Base-by-base conservation (phyloP, 2,113 vertebrate species). In the Pelodiscus sinensis region DNA sequence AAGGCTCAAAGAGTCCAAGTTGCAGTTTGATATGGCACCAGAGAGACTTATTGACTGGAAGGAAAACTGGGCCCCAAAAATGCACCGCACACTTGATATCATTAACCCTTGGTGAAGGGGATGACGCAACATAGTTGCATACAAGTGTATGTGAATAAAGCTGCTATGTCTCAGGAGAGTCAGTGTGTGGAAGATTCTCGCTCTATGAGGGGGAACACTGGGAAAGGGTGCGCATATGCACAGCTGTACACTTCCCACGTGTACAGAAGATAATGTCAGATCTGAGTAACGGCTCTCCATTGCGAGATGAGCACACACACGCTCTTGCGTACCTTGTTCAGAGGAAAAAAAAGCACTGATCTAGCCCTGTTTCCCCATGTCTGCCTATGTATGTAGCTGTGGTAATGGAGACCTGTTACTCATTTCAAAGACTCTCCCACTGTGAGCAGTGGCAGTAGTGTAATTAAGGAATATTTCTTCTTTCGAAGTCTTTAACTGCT, bases 391-490 rank as follows among this genome's bases (percentile, higher is more conserved):
- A 81, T 73, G 84, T 51, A 85, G 78, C 80, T 2, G 0, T 81
- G 94, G 86, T 94, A 86, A 93, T 83, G 83, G 92, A 93, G 75
- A 58, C 79, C 38, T 29, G 93, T 90, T 82, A 51, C 95, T 95
- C 91, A 62, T 94, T 81, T 79, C 97, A 85, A 52, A 96, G 88
- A 14, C 90, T 93, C 51, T 92, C 95, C 94, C 81, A 35, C 94
- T 92, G 94, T 13, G 91, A 96, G 92, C 87, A 52, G 60, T 85
- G 91, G 92, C 96, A 96, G 92, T 81, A 54, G n/a, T 91, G 91
- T 94, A 96, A 95, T 96, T 97, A 97, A 93, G 93, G 92, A 79
- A 82, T 97, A 92, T 95, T 97, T 97, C 79, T 97, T 92, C 87
- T 90, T 96, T 94, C 85, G 29, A 51, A 96, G 95, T 73, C 96